Evolutionary conservation across 2,888 invertebrate species (phyloP), one percentile per base, ranked within the genome.

Genomic region (Drosophila algonquin): DNA sequence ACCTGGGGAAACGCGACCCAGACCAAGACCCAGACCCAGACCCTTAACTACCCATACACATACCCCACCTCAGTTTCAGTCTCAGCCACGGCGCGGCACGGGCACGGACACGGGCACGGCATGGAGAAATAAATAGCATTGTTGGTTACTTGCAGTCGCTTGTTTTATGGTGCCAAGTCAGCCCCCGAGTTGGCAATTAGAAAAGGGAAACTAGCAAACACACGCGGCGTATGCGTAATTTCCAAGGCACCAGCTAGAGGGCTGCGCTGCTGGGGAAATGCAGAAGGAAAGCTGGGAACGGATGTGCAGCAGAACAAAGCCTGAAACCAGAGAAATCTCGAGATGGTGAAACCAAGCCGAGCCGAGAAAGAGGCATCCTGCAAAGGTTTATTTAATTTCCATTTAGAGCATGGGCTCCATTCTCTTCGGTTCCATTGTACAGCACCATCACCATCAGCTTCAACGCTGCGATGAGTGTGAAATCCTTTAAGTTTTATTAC

Each of bases 201-300:
- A 85, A 76, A 75, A 74, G 80, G 72, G 54, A 52, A 24, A 7
- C 44, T 21, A 46, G 52, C 75, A 56, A 56, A 44, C 67, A 72
- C 56, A 80, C 62, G 69, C 61, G 80, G 77, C 80, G 77, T 80
- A 80, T 77, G 50, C 80, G 63, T 73, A 64, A 76, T 65, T 67
- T 64, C 18, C 18, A 32, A 61, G 57, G 21, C 27, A 57, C 57
- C n/a, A 12, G 18, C 57, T 21, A 12, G n/a, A 21, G 44, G 9
- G 21, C 12, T 21, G 12, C 0, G 40, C 14, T 21, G 18, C 12
- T 21, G 12, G 2, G 40, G 14, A 14, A 55, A 21, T 46, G 57
- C 57, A 24, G 18, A 18, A 32, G n/a, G 27, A 16, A 21, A 45
- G 30, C 30, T 6, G 21, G n/a, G 14, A 40, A 7, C 14, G 40